Evolutionary conservation across 1,140 invertebrate genomes (phyloP).

Genomic region (Lordiphosa stackelbergi): DNA sequence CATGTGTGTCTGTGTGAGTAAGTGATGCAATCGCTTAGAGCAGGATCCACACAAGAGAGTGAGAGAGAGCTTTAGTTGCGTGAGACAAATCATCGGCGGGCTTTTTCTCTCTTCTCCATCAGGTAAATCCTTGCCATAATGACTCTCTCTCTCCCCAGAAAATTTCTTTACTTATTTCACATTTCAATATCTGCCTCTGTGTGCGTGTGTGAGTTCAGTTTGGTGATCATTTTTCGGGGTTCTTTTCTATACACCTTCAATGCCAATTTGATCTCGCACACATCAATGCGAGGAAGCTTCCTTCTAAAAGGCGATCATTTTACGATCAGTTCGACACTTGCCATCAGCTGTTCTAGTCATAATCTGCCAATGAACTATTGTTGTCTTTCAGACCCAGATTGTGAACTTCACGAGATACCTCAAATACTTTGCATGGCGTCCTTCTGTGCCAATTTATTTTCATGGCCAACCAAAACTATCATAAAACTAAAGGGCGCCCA

Average conservation of each 20-base stretch:
- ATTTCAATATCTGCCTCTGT: slow-evolving; percentile 36
- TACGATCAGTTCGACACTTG: slow-evolving; percentile 17
- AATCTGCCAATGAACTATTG: slow-evolving; percentile 16
- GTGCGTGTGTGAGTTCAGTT: slow-evolving; percentile 33
- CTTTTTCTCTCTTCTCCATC: slow-evolving; percentile 16
- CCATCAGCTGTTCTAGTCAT: slow-evolving; percentile 23
- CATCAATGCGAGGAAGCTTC: slow-evolving; percentile 14
- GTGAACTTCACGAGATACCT: slow-evolving; percentile 21
- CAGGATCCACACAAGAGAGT: slow-evolving; percentile 15
- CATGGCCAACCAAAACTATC: slow-evolving; percentile 5
- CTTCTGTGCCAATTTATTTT: slow-evolving; percentile 47
- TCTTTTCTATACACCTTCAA: slow-evolving; percentile 64
- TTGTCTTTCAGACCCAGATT: slow-evolving; percentile 17
- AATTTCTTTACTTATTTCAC: slow-evolving; percentile 50
- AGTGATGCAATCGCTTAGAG: slow-evolving; percentile 53
- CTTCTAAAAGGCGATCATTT: slow-evolving; percentile 30
- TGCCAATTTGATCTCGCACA: slow-evolving; percentile 67
- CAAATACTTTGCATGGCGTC: slow-evolving; percentile 52
- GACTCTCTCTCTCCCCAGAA: slow-evolving; percentile 30
- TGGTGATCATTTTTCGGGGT: slow-evolving; percentile 71
- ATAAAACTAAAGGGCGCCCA: no score
- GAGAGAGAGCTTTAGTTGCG: slow-evolving; percentile 9
- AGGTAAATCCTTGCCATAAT: slow-evolving; percentile 62
- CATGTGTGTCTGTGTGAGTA: slow-evolving; percentile 6
- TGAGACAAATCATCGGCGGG: slow-evolving; percentile 7